Conservation (phyloP, 2,797 vertebrate genomes). For the Anas bernieri region DNA sequence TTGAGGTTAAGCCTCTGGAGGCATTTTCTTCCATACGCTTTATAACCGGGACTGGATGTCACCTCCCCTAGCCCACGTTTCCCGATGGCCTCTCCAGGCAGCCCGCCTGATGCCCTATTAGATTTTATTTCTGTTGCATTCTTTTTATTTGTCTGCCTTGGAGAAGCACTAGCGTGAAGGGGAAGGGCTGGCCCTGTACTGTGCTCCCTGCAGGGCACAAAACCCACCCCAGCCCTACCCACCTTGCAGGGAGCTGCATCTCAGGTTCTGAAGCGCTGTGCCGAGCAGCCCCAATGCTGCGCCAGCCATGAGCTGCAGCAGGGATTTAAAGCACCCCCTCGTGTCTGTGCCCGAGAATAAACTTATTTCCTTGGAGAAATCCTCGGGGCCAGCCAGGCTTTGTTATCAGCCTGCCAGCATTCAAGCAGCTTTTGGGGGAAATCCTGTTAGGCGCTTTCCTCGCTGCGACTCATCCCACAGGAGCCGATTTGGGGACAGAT, state of each 20-base stretch:
- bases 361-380: slow-evolving; percentile 36
- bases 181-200: not conserved
- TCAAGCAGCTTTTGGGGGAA: slow-evolving; percentile 48
- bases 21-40: not conserved
- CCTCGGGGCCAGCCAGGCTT: slow-evolving; percentile 19
- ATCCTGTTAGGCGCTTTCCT: slow-evolving; percentile 17
- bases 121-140: not conserved
- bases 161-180: not conserved
- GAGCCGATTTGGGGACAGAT: slow-evolving; percentile 44
- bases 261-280: not conserved
- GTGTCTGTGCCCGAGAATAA: not conserved
- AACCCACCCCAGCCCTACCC: not conserved
- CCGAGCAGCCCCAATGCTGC: not conserved
- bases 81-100: too few species aligned
- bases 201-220: not conserved
- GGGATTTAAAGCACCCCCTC: not conserved
- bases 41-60: not conserved
- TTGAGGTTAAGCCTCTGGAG: not conserved
- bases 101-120: not conserved
- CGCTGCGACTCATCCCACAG: not conserved
- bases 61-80: not conserved
- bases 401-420: slow-evolving; percentile 34
- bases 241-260: fast-evolving
- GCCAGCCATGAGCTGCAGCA: not conserved
- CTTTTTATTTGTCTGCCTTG: not conserved